Evolutionary conservation across 2,888 invertebrate genomes (phyloP).

Genomic region (Drymonia ruficornis): DNA sequence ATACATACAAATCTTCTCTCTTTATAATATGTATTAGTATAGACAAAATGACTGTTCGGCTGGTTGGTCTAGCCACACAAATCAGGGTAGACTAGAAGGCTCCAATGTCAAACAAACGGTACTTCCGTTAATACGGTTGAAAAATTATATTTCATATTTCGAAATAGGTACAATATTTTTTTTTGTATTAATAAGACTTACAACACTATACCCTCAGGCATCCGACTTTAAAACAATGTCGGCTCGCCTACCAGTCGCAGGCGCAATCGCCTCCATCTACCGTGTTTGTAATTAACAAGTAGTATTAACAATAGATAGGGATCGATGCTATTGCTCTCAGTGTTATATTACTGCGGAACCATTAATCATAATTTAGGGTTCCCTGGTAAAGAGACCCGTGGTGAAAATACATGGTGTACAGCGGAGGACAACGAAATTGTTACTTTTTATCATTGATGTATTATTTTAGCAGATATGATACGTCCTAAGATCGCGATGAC

Average conservation of each 20-base stretch:
- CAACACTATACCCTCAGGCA: slow-evolving; percentile 23
- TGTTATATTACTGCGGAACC: slow-evolving; percentile 47
- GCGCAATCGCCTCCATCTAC: slow-evolving; percentile 31
- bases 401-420: neutral
- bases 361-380: slow-evolving; percentile 67
- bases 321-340: slow-evolving; percentile 47
- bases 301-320: slow-evolving; percentile 52
- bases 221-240: slow-evolving; percentile 29
- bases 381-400: slow-evolving; percentile 25
- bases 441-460: neutral
- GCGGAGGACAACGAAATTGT: neutral
- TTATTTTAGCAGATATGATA: no score
- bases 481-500: no score
- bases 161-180: neutral
- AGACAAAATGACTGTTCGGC: no score
- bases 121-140: no score
- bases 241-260: slow-evolving; percentile 12
- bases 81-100: no score
- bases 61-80: no score
- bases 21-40: no score
- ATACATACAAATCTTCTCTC: no score
- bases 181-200: slow-evolving; percentile 9
- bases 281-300: slow-evolving; percentile 44
- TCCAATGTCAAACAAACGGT: no score
- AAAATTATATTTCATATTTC: no score